phyloP scores from a whole-genome alignment of 2,797 vertebrate species.

The Anguilla anguilla region DNA sequence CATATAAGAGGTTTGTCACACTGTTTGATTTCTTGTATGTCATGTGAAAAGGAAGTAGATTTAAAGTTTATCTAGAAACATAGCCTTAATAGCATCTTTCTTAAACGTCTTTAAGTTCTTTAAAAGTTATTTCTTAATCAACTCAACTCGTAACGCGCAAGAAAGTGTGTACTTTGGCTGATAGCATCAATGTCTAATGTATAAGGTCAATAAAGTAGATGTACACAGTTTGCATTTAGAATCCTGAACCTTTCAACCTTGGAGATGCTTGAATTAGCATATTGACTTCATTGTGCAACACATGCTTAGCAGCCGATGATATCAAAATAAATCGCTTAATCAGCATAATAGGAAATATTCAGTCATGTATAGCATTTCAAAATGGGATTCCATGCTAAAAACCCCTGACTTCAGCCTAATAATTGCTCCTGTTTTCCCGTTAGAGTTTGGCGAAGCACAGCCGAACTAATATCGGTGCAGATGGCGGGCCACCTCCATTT shows the following conservation, averaged over 20 bases:
- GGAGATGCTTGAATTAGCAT: not conserved
- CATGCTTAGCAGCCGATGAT: not conserved
- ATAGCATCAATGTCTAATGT: no score
- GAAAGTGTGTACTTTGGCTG: no score
- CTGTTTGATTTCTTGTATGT: not conserved
- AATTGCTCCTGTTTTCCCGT: not conserved
- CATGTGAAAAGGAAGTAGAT: no score
- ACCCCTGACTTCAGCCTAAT: not conserved
- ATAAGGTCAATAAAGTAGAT: no score
- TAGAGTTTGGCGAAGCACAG: constrained; percentile 97
- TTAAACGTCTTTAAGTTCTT: no score
- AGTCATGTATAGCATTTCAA: not conserved
- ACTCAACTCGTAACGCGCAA: no score
- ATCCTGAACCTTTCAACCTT: not conserved
- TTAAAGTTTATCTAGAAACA: no score
- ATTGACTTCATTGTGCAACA: not conserved
- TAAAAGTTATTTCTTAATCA: no score
- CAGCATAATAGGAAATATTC: no score
- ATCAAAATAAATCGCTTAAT: not conserved
- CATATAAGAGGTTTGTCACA: not conserved
- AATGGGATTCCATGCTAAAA: not conserved
- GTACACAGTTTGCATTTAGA: no score
- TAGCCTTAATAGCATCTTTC: no score
- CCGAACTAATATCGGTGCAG: constrained; percentile 91
- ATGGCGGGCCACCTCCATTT: constrained; percentile 97